Evolutionary conservation across 2,113 vertebrate genomes (phyloP), one percentile per base, ranked within the genome.

Genomic region (Zosterops borbonicus): DNA sequence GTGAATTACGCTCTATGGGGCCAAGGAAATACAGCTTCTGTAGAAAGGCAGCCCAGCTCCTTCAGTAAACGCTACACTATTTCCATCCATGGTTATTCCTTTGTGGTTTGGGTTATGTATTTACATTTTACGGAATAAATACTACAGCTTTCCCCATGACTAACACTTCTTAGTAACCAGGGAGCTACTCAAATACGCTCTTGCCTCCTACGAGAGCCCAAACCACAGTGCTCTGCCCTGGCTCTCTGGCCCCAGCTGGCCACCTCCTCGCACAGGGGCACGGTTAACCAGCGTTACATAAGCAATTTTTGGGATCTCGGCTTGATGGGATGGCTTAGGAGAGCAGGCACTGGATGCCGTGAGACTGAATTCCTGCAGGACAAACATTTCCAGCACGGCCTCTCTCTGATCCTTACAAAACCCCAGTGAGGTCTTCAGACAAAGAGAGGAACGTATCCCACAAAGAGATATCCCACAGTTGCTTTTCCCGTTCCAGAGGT

Each of bases 21-120:
- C 90, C 50, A 37, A 90, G 94, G 95, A 93, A 97, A 95, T 80
- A 63, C 92, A 86, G 95, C 95, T 96, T 89, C 95, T 94, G 94
- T 71, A 81, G 94, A 70, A 83, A 93, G 1, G n/a, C 77, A 9
- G 84, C 92, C 92, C 95, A 71, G 73, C 92, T 94, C 92, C 88
- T 94, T 94, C 88, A 39, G 83, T 93, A 89, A 95, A 96, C 11
- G 88, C 94, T 94, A 68, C 94, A 81, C 94, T 97, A 89, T 96
- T 95, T 96, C 95, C 92, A 96, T 92, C 94, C 92, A 41, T 5
- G 85, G 52, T 64, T 92, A 95, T 86, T 93, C 94, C 90, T 90
- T 77, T 87, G 96, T 96, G 96, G 96, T 97, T 96, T 97, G 93
- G 95, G 90, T 87, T 96, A 96, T 87, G 93, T 96, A 97, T 97